These are phyloP conservation scores for Microtus ochrogaster DNA, from an alignment of 2,113 vertebrate species.

Conservation along the genomic window DNA sequence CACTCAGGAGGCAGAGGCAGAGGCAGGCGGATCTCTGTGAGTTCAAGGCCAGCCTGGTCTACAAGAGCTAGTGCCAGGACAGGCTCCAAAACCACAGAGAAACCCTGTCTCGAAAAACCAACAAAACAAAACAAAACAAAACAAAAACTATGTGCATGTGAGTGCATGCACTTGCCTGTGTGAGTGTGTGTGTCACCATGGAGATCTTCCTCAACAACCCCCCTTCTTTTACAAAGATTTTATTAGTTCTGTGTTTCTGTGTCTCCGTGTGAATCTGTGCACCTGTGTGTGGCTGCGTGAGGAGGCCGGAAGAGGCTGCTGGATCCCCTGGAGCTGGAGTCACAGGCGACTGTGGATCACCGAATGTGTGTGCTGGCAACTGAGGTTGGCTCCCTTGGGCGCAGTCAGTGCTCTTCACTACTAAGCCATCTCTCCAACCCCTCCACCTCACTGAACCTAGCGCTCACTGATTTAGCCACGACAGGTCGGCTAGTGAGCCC, in stretches of 20 bases:
- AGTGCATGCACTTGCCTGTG: not conserved
- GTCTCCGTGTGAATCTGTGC: not conserved
- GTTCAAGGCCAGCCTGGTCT: too few relatives aligned
- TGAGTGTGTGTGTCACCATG: not conserved
- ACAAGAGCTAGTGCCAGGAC: too few relatives aligned
- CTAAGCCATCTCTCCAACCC: not conserved
- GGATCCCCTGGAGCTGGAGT: not conserved
- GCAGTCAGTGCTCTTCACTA: not conserved
- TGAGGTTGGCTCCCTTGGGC: not conserved
- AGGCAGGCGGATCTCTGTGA: too few relatives aligned
- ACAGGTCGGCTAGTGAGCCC: not conserved
- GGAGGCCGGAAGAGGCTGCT: not conserved
- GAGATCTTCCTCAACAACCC: not conserved
- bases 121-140: too few relatives aligned
- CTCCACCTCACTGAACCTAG: not conserved
- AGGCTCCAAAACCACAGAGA: too few relatives aligned
- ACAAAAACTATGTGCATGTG: not conserved
- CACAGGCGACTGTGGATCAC: not conserved
- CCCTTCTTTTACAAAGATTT: not conserved
- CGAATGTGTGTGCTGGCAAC: not conserved
- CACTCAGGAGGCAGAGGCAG: too few relatives aligned
- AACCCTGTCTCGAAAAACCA: too few relatives aligned
- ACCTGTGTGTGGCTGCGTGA: not conserved
- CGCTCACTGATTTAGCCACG: not conserved
- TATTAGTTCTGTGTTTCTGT: not conserved